phyloP scores from a whole-genome alignment of 2,113 vertebrate genomes.

The Edolisoma coerulescens region DNA sequence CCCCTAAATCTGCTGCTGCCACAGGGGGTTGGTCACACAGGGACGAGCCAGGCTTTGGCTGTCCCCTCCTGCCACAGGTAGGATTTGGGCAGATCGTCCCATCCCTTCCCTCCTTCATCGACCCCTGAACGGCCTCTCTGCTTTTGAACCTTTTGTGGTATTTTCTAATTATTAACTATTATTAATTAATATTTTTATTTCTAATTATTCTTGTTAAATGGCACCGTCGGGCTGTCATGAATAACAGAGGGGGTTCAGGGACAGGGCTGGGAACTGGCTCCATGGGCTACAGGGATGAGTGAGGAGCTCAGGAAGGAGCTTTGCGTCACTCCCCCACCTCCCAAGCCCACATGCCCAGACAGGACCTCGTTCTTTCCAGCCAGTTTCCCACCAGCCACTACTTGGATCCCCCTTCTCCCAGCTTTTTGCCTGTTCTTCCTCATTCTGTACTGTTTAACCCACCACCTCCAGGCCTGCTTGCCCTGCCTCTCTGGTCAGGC shows the following conservation, averaged over 20 bases:
- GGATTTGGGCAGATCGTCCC: fast-evolving
- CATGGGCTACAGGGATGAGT: fast-evolving
- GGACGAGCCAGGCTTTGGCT: background rate
- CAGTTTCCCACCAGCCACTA: background rate
- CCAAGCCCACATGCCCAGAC: fast-evolving
- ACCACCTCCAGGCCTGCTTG: fast-evolving
- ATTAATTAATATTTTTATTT: background rate
- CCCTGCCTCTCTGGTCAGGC: background rate
- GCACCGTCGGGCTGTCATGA: fast-evolving
- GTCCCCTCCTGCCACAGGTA: background rate
- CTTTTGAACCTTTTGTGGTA: background rate
- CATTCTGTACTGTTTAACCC: background rate
- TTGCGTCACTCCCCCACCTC: background rate
- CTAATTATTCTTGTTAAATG: background rate
- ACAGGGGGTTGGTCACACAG: fast-evolving
- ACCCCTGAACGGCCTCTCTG: fast-evolving
- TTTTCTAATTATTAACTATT: background rate
- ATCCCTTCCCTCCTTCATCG: background rate
- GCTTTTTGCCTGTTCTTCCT: background rate
- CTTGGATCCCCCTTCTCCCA: background rate
- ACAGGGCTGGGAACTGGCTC: background rate
- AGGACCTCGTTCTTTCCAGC: background rate
- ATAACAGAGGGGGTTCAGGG: fast-evolving
- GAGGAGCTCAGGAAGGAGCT: background rate
- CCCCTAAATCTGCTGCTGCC: background rate